Conservation (phyloP, 2,797 vertebrate species). For the Argentina silus region DNA sequence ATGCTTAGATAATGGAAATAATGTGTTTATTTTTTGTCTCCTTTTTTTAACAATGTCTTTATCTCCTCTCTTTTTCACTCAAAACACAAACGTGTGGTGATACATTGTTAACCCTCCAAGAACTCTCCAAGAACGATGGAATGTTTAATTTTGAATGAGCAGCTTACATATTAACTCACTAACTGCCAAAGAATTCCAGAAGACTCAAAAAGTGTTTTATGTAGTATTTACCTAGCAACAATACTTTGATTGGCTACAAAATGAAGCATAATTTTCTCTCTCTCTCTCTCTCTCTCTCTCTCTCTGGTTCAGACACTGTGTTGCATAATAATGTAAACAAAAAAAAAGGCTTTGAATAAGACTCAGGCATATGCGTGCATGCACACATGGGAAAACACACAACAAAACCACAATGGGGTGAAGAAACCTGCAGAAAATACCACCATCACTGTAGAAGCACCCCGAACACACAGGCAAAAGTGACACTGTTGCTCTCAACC, state of each 20-base stretch:
- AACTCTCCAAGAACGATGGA: too few species aligned
- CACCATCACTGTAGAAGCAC: conserved; percentile 55
- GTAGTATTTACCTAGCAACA: too few species aligned
- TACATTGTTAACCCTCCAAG: too few species aligned
- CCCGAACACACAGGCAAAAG: conserved; percentile 38
- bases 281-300: conserved; percentile 52
- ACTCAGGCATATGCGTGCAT: conserved; percentile 41
- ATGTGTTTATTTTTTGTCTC: not conserved
- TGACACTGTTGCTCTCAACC: conserved; percentile 58
- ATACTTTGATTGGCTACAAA: too few species aligned
- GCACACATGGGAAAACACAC: conserved; percentile 37
- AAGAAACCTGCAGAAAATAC: conserved; percentile 65
- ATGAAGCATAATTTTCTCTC: too few species aligned
- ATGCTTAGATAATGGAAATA: not conserved
- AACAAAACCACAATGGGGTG: conserved; percentile 53
- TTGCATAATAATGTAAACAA: conserved; percentile 68
- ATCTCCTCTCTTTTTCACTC: not conserved
- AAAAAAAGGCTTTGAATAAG: conserved; percentile 12
- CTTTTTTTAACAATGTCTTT: not conserved
- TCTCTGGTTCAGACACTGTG: conserved; percentile 67
- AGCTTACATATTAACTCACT: too few species aligned
- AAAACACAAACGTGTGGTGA: not conserved
- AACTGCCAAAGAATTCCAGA: too few species aligned
- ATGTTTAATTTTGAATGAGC: too few species aligned
- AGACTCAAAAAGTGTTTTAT: too few species aligned